phyloP scores from a whole-genome alignment of 2,113 vertebrate genomes.

The Acanthisitta chloris region DNA sequence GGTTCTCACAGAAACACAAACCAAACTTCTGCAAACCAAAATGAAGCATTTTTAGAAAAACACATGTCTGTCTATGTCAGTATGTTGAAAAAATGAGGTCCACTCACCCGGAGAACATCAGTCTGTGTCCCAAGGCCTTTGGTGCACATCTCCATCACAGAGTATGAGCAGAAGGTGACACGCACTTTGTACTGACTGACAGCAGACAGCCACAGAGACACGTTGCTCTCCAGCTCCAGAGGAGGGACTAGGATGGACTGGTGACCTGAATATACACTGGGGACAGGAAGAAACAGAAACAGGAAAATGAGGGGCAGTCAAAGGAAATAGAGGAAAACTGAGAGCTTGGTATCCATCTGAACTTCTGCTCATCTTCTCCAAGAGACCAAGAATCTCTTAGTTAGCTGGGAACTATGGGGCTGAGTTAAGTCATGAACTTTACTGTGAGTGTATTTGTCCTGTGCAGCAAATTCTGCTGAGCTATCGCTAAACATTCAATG shows the following conservation, averaged over 20 bases:
- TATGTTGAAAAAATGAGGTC: not conserved
- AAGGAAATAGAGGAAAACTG: not conserved
- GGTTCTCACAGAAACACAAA: not conserved
- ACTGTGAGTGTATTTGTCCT: not conserved
- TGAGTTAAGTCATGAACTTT: not conserved
- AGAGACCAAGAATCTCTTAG: not conserved
- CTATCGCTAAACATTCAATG: not conserved
- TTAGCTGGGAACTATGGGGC: not conserved
- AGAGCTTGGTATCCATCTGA: not conserved
- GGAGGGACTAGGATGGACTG: conserved; percentile 95
- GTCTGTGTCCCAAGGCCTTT: conserved; percentile 91
- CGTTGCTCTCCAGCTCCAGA: conserved; percentile 92
- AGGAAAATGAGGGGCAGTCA: no score
- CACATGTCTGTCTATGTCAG: fast-evolving
- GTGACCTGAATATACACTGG: conserved; percentile 86
- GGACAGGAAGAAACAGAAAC: not conserved
- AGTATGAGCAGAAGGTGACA: conserved; percentile 95
- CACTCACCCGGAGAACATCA: conserved; percentile 83
- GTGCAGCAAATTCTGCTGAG: not conserved
- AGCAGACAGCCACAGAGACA: conserved; percentile 90
- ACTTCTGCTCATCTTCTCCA: not conserved
- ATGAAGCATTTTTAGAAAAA: not conserved
- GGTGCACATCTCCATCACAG: conserved; percentile 98
- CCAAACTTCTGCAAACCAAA: not conserved
- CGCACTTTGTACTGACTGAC: conserved; percentile 96